Percentiles rank a stretch among this genome's conserved stretches.
phyloP scores from a whole-genome alignment of 2,888 invertebrate genomes.

The Amphimallon solstitiale region DNA sequence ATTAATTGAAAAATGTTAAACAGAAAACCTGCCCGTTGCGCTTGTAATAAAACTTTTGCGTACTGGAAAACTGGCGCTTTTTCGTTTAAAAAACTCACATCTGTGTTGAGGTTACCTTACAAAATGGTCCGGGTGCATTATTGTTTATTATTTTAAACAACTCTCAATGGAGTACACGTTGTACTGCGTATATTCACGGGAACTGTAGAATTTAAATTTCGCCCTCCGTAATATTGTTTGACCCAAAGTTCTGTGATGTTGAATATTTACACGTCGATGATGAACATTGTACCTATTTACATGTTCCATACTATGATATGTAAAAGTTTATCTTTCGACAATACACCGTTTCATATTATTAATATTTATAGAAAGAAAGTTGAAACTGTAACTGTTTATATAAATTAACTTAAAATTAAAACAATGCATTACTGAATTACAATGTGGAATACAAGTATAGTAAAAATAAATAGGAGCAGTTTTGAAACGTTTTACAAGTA shows the following conservation, averaged over 20 bases:
- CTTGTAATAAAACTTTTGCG: not conserved
- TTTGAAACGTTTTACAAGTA: too few species aligned
- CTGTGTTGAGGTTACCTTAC: not conserved
- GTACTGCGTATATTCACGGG: not conserved
- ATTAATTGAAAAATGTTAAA: constrained; percentile 13
- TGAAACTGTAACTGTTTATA: too few species aligned
- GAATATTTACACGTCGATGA: not conserved
- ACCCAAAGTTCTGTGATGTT: constrained; percentile 4
- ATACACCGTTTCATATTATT: too few species aligned
- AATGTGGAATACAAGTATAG: too few species aligned
- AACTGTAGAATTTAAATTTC: constrained; percentile 15
- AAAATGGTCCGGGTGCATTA: not conserved
- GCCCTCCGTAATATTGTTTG: not conserved
- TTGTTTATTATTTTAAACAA: constrained; percentile 25
- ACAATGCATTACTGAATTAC: too few species aligned
- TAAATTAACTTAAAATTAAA: too few species aligned
- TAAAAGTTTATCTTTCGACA: too few species aligned
- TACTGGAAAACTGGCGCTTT: not conserved
- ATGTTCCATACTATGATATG: constrained; percentile 3
- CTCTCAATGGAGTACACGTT: constrained; percentile 13
- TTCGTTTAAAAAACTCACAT: not conserved
- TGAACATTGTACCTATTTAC: not conserved
- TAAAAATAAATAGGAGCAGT: too few species aligned
- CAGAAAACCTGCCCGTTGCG: not conserved
- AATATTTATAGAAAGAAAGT: too few species aligned